Evolutionary conservation across 2,113 vertebrate species (phyloP).

Genomic region (Corythaixoides concolor): DNA sequence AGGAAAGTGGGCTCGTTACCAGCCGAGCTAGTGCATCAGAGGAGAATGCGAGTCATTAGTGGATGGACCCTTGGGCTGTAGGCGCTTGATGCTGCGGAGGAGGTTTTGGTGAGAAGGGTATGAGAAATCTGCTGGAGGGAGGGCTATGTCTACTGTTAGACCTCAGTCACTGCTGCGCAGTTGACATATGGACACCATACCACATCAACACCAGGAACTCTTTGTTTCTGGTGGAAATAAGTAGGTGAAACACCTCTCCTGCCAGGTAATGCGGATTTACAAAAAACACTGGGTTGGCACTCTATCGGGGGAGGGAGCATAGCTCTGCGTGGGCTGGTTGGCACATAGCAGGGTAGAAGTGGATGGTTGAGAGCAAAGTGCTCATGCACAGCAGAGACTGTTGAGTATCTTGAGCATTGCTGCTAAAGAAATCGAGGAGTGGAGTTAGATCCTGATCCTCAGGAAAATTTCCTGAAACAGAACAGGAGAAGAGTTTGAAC

Average conservation of each 20-base stretch:
- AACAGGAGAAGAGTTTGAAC: not conserved
- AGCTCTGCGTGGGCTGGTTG: not conserved
- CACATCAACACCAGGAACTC: not conserved
- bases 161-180: not conserved
- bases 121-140: not conserved
- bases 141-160: not conserved
- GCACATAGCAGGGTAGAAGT: not conserved
- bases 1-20: not conserved
- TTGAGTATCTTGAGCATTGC: not conserved
- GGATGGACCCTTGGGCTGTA: not conserved
- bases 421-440: not conserved
- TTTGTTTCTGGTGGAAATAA: not conserved
- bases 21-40: not conserved
- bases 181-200: not conserved
- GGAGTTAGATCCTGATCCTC: not conserved
- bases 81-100: not conserved
- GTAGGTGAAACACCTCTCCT: not conserved
- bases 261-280: not conserved
- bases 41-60: not conserved
- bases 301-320: fast-evolving
- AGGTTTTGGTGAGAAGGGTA: not conserved
- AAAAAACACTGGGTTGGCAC: not conserved
- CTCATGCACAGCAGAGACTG: not conserved
- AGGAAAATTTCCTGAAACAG: not conserved
- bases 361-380: not conserved